Base-by-base conservation (phyloP, 2,888 invertebrate species). In the Erebia ligea region DNA sequence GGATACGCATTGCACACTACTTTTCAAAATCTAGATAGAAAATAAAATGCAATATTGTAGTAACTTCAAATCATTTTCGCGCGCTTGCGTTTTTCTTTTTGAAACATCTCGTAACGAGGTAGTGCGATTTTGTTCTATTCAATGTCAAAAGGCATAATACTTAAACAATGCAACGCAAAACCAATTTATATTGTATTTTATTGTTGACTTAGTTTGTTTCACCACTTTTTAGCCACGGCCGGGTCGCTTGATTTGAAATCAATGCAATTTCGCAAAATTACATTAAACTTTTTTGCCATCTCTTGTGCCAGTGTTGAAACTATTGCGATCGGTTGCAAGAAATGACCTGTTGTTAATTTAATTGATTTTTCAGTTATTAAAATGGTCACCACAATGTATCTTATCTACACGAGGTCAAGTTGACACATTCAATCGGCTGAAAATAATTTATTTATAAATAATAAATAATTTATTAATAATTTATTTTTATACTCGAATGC, bases 231-330 rank as follows among this genome's bases (percentile, higher is more conserved):
- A 68, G 58, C 67, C 67, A 70, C 63, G 67, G 19, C 57, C 34
- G 56, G 34, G 34, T 61, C 68, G n/a, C 34, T 45, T 6, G 13
- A 45, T 4, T 42, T 59, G 69, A 48, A 70, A 70, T 67, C 63
- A 50, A 64, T 66, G 54, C 40, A 56, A 68, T 73, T 70, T 73
- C 70, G 70, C 45, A 73, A 73, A 73, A 70, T 67, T 21, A 67
- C 67, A n/a, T 58, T 58, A 42, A 68, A 40, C 65, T 25, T 70
- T 73, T 73, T 73, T 73, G 52, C 45, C 66, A 70, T 70, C 70
- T 73, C 63, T 68, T 67, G 72, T 34, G 58, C 52, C 67, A 71
- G 61, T 64, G 56, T 17, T 50, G 52, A 69, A 25, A 62, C 15
- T 13, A 4, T 45, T 63, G 64, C 69, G 67, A 72, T 67, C 67